Percentiles rank a stretch among this genome's conserved stretches.
Conservation (phyloP, 2,888 invertebrate species). For the Papilio gigon region DNA sequence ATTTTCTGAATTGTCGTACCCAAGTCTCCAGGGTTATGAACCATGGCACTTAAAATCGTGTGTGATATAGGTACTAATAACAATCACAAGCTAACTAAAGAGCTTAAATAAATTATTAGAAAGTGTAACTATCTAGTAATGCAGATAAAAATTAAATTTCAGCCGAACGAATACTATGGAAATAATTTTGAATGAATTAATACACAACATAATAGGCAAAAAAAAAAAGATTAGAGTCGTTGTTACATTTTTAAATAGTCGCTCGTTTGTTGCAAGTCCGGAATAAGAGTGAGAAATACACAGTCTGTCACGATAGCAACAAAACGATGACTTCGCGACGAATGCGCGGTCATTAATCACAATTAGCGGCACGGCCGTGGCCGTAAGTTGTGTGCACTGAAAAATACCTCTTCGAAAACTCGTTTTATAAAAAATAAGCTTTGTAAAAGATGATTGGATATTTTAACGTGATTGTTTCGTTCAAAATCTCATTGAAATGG, state of each 20-base stretch:
- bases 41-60: background rate
- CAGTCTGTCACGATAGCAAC: conserved; percentile 63
- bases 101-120: too few relatives aligned
- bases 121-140: too few relatives aligned
- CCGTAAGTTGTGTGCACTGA: conserved; percentile 41
- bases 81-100: too few relatives aligned
- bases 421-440: conserved; percentile 9
- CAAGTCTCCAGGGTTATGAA: background rate
- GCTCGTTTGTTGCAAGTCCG: conserved; percentile 52
- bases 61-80: background rate
- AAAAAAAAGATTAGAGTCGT: background rate
- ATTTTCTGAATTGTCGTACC: background rate
- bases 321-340: conserved; percentile 69
- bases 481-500: background rate
- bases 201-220: background rate
- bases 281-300: conserved; percentile 67
- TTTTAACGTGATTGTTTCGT: too few relatives aligned
- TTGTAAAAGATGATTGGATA: too few relatives aligned
- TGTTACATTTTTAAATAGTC: conserved; percentile 40
- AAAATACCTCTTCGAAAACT: conserved; percentile 24
- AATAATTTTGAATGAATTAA: background rate
- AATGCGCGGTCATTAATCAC: conserved; percentile 69
- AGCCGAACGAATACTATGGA: too few relatives aligned
- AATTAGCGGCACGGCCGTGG: conserved; percentile 65
- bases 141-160: too few relatives aligned